A percentile compares a stretch with the other conserved stretches of the same genome.
Evolutionary conservation across 2,888 invertebrate species (phyloP).

Genomic region (Nezara viridula): DNA sequence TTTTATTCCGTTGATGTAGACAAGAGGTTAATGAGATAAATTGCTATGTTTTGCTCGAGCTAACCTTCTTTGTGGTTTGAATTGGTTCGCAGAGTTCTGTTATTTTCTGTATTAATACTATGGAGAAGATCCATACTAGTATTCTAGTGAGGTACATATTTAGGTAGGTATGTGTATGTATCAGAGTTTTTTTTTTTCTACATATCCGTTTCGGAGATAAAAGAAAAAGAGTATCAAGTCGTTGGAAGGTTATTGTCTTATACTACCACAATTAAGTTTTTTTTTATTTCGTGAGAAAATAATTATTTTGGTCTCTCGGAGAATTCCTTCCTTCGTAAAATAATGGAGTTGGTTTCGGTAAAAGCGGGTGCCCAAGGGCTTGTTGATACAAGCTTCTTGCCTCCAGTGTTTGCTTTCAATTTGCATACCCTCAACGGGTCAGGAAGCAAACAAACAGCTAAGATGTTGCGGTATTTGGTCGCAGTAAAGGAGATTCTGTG

Average conservation of each 20-base stretch:
- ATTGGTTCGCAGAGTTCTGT: too few relatives aligned
- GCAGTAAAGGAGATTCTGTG: background rate
- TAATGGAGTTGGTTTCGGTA: background rate
- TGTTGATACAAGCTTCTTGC: slow-evolving; percentile 40
- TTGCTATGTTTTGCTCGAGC: too few relatives aligned
- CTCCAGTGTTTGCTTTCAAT: slow-evolving; percentile 19
- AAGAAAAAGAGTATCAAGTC: too few relatives aligned
- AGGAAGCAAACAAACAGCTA: background rate
- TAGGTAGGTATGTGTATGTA: too few relatives aligned
- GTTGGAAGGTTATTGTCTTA: background rate
- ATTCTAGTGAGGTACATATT: too few relatives aligned
- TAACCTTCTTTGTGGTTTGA: too few relatives aligned
- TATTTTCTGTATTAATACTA: too few relatives aligned
- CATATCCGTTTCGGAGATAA: too few relatives aligned
- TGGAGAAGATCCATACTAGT: too few relatives aligned
- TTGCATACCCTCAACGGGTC: background rate
- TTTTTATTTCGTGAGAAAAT: background rate
- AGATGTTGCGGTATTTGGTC: background rate
- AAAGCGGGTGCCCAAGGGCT: background rate
- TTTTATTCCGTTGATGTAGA: too few relatives aligned
- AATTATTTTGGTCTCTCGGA: background rate
- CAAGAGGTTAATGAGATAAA: too few relatives aligned
- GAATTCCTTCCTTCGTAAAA: background rate
- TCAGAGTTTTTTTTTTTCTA: too few relatives aligned
- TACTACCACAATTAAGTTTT: background rate